Evolutionary conservation across 2,888 invertebrate species (phyloP), one percentile per base, ranked within the genome.

Genomic region (Epirrhoe tristata): DNA sequence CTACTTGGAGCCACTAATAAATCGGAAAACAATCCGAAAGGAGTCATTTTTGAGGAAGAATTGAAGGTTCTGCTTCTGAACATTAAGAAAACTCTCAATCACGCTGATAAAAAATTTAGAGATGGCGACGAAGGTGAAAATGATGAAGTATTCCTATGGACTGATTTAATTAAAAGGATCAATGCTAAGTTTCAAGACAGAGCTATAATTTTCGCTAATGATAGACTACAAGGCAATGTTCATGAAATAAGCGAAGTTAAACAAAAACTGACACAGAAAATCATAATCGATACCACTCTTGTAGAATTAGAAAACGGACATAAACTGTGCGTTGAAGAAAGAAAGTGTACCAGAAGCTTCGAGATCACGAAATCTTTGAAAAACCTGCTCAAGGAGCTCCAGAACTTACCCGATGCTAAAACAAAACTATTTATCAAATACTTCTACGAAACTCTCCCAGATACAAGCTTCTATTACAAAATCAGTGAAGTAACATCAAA

Each of bases 141-240:
- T 7, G 16, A 48, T 16, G 48, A 16, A 43, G 39, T 43, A 0
- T 79, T 80, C n/a, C 58, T 79, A 6, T 90, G 89, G 90, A 76
- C 74, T 3, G 80, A 81, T 34, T 39, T 84, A 1, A 66, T 89
- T 0, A 92, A 92, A 71, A 87, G 75, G 74, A 83, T 90, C 10
- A 85, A 83, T 65, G 76, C 81, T 0, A 80, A 77, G 71, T 87
- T 88, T 53, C 87, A 88, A 72, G 81, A 83, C 32, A 76, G 78
- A 36, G 77, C 84, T 1, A 67, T 77, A 0, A 14, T 53, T 1
- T 84, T 82, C 32, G 71, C 82, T 0, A 24, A 69, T 5, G 78
- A 82, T 1, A 77, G 76, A 58, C 32, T 86, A 7, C 77, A 81
- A 48, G 78, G 76, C 0, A 70, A 74, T 16, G 46, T 58, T 0